A percentile compares a stretch with the other conserved stretches of the same genome.
Evolutionary conservation across 2,888 invertebrate genomes (phyloP).

Genomic region (Drosophila cognata): DNA sequence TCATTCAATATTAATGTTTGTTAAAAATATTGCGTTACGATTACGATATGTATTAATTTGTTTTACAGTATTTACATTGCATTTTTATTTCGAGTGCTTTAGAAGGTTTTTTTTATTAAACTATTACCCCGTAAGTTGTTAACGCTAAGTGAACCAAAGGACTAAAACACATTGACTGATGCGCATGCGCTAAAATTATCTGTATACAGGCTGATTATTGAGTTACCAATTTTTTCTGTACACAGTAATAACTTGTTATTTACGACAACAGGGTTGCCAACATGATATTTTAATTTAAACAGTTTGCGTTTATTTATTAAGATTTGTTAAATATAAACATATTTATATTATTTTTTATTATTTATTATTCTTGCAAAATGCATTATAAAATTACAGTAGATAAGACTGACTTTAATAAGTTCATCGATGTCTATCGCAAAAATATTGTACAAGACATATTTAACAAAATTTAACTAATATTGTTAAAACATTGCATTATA

Average conservation of each 20-base stretch:
- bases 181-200: constrained; percentile 74
- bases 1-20: constrained; percentile 54
- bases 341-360: neutral
- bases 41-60: constrained; percentile 66
- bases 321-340: constrained; percentile 1
- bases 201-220: constrained; percentile 77
- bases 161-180: constrained; percentile 60
- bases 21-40: constrained; percentile 54
- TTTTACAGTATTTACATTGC: constrained; percentile 52
- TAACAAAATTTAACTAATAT: neutral
- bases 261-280: constrained; percentile 62
- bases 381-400: neutral
- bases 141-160: constrained; percentile 71
- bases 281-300: neutral
- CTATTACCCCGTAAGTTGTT: constrained; percentile 66
- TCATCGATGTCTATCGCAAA: neutral
- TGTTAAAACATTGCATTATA: neutral
- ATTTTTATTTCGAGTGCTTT: constrained; percentile 39
- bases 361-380: neutral
- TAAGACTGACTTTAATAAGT: neutral
- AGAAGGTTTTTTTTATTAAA: constrained; percentile 51
- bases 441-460: neutral
- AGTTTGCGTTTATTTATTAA: neutral
- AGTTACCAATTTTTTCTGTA: constrained; percentile 74
- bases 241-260: constrained; percentile 57